Evolutionary conservation across 2,888 invertebrate species (phyloP), one percentile per base, ranked within the genome.

Genomic region (Noctua janthe): DNA sequence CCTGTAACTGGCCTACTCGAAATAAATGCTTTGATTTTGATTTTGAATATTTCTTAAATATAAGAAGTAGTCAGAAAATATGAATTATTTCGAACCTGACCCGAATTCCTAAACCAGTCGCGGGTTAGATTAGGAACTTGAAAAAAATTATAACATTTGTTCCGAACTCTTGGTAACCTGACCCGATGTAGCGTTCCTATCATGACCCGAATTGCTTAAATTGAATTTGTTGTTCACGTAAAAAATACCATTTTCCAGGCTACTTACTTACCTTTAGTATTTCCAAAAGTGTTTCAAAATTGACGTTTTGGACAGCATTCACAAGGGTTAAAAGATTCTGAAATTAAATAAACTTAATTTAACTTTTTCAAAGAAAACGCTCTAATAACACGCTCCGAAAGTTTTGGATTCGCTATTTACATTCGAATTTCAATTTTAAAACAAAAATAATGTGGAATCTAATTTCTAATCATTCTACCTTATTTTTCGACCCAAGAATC

Each of bases 201-300:
- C 29, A 29, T 29, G 29, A 29, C 29, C 29, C 29, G 29, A 29
- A 29, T 29, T 29, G 29, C 29, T 29, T 29, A 29, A 29, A 29
- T 29, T 29, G 29, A 29, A 29, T 29, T 29, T 29, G 29, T 29
- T 29, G 29, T 29, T 29, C 29, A 1, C 2, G 13, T 56, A 54
- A 49, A 59, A 76, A 17, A 13, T 1, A 78, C 39, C 2, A 20
- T 20, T 20, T 29, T 35, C 5, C 10, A 8, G 6, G 5, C 13
- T 64, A 1, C 1, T 29, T 29, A 29, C 74, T 88, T 85, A 88
- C 88, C 89, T 81, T 70, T 20, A 86, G 17, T 76, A 87, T 59
- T 43, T 62, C 69, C 56, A 76, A 54, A 23, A 86, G 35, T n/a
- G 66, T 77, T 17, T 71, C 17, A 17, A 59, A 47, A 17, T 84